These are phyloP conservation scores for Lycocerus yunnanus DNA, from an alignment of 2,888 invertebrate genomes.

Conservation along the genomic window DNA sequence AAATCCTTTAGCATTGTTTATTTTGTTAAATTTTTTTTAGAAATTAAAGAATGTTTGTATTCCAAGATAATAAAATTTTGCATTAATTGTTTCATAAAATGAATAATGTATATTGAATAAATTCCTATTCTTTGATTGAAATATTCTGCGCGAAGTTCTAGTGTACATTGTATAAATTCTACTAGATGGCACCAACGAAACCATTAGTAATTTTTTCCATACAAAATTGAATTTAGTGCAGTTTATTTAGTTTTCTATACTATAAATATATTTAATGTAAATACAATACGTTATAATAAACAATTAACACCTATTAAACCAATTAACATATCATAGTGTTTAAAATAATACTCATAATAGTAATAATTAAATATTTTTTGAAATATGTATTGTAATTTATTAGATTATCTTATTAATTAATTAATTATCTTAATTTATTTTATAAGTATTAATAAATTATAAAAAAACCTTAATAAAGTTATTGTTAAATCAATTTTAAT, in stretches of 20 bases:
- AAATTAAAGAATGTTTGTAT: background rate
- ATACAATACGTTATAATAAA: too few relatives aligned
- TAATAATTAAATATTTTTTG: too few relatives aligned
- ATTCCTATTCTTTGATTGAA: background rate
- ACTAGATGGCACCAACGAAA: background rate
- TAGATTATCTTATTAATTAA: too few relatives aligned
- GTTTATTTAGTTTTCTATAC: background rate
- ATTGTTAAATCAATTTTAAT: too few relatives aligned
- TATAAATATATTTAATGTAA: too few relatives aligned
- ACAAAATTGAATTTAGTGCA: background rate
- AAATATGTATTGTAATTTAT: too few relatives aligned
- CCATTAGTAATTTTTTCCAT: background rate
- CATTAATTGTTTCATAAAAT: background rate
- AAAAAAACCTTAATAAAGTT: too few relatives aligned
- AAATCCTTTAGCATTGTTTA: background rate
- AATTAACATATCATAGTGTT: too few relatives aligned
- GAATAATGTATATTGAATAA: background rate
- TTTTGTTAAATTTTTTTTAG: background rate
- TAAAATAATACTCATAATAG: too few relatives aligned
- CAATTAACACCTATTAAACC: too few relatives aligned
- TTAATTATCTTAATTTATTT: too few relatives aligned
- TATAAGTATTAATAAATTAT: too few relatives aligned
- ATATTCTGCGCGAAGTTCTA: background rate
- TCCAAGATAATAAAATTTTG: background rate
- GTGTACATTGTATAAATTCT: background rate